These are phyloP conservation scores for Lepidocyrtoides sp. DNA, from an alignment of 2,888 invertebrate species.

Conservation along the genomic window DNA sequence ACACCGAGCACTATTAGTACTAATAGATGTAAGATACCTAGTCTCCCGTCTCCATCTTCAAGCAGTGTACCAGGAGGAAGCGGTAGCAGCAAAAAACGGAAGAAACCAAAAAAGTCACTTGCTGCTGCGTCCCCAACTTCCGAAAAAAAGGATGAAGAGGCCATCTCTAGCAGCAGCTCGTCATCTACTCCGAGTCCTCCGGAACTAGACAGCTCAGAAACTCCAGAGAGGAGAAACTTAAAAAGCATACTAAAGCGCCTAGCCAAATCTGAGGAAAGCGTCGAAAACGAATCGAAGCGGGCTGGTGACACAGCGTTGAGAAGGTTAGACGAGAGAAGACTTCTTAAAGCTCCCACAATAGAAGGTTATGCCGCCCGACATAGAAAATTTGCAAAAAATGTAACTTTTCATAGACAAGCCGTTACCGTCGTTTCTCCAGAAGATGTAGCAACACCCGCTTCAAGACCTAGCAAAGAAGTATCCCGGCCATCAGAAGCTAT, in stretches of 20 bases:
- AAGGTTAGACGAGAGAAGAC: slow-evolving; percentile 89
- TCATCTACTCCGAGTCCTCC: slow-evolving; percentile 83
- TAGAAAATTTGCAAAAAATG: slow-evolving; percentile 94
- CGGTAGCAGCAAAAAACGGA: slow-evolving; percentile 58
- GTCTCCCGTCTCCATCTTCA: slow-evolving; percentile 64
- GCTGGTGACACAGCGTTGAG: slow-evolving; percentile 65
- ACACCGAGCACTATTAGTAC: slow-evolving; percentile 44
- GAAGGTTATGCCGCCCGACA: slow-evolving; percentile 96
- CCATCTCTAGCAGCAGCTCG: slow-evolving; percentile 48
- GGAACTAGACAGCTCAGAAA: slow-evolving; percentile 92
- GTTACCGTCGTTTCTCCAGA: slow-evolving; percentile 92
- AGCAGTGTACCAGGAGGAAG: slow-evolving; percentile 58
- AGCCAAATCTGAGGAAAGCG: slow-evolving; percentile 87
- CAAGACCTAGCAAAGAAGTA: slow-evolving; percentile 18
- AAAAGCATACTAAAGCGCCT: slow-evolving; percentile 95
- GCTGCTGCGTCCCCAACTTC: slow-evolving; percentile 59
- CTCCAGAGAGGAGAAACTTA: slow-evolving; percentile 92
- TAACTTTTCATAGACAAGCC: slow-evolving; percentile 93
- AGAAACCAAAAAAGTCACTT: slow-evolving; percentile 69
- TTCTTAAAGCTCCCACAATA: slow-evolving; percentile 94
- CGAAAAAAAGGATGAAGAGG: slow-evolving; percentile 46
- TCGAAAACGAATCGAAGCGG: slow-evolving; percentile 45
- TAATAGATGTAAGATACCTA: slow-evolving; percentile 66
- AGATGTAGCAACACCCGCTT: slow-evolving; percentile 85
- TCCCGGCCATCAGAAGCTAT: slow-evolving; percentile 5